Percentiles rank a stretch among this genome's conserved stretches.
Evolutionary conservation across 1,140 invertebrate species (phyloP).

Genomic region (Armadillidium nasatum): DNA sequence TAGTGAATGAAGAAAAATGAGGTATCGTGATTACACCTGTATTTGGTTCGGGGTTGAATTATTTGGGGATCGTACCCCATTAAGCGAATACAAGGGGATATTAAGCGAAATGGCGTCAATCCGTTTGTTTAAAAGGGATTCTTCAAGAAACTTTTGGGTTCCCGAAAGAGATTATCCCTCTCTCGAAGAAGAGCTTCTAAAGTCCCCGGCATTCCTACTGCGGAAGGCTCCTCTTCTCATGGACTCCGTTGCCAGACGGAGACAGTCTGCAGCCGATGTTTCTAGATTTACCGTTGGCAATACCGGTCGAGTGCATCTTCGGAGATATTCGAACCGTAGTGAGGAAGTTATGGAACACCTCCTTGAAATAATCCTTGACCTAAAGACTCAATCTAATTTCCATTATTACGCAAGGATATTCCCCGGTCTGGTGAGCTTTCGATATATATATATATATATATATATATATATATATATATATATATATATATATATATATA

Average conservation of each 20-base stretch:
- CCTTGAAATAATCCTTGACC: constrained; percentile 28
- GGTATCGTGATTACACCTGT: no score
- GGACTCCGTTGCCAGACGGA: not conserved
- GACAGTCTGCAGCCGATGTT: not conserved
- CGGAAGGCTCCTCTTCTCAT: not conserved
- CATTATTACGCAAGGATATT: constrained; percentile 33
- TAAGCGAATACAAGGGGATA: no score
- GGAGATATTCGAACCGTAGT: not conserved
- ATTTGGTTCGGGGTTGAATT: no score
- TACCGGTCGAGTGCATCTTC: not conserved
- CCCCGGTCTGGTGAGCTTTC: constrained; percentile 35
- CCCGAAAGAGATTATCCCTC: not conserved
- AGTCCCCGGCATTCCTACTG: not conserved
- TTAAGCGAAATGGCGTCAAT: no score
- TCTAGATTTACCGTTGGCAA: not conserved
- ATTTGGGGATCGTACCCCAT: no score
- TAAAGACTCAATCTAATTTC: constrained; percentile 31
- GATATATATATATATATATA: no score
- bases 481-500: constrained; percentile 17
- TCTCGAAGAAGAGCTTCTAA: not conserved
- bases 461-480: constrained; percentile 20
- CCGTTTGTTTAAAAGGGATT: no score
- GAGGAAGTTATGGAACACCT: constrained; percentile 20
- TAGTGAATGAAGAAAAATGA: no score
- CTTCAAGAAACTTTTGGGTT: no score